Evolutionary conservation across 92 coral and sea anemone genomes (phyloP).

Genomic region (Bergia puertoricense): DNA sequence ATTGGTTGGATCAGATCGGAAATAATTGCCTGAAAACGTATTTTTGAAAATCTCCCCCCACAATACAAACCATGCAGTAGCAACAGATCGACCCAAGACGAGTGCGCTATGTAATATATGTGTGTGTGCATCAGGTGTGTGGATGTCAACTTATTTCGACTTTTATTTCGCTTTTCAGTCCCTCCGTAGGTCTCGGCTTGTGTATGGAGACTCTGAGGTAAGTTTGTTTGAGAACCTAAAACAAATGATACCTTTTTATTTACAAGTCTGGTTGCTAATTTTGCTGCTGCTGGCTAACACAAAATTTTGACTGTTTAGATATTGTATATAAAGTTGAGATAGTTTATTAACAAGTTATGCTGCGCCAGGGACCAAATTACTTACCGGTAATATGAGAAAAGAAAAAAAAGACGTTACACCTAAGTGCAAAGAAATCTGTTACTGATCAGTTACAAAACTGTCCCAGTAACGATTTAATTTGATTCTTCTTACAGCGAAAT

Average conservation of each 20-base stretch:
- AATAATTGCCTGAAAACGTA: background rate
- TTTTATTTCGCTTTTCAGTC: slow-evolving; percentile 44
- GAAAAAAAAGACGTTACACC: no score
- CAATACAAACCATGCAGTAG: background rate
- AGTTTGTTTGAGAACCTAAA: background rate
- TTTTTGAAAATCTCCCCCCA: background rate
- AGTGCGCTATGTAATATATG: background rate
- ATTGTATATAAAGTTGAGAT: no score
- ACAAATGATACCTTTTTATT: no score
- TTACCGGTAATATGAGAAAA: no score
- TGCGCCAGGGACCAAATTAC: no score
- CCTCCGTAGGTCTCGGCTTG: slow-evolving; percentile 64
- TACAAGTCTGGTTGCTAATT: background rate
- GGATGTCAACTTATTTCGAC: background rate
- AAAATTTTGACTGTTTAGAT: no score
- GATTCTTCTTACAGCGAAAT: no score
- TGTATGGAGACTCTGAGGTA: slow-evolving; percentile 84
- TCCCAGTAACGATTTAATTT: no score
- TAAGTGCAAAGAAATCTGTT: no score
- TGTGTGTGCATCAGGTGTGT: background rate
- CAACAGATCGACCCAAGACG: background rate
- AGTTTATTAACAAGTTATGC: no score
- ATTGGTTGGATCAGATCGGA: background rate
- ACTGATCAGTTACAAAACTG: no score
- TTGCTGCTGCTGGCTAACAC: background rate